Base-by-base conservation (phyloP, 1,140 invertebrate genomes). In the Helicoverpa zea region DNA sequence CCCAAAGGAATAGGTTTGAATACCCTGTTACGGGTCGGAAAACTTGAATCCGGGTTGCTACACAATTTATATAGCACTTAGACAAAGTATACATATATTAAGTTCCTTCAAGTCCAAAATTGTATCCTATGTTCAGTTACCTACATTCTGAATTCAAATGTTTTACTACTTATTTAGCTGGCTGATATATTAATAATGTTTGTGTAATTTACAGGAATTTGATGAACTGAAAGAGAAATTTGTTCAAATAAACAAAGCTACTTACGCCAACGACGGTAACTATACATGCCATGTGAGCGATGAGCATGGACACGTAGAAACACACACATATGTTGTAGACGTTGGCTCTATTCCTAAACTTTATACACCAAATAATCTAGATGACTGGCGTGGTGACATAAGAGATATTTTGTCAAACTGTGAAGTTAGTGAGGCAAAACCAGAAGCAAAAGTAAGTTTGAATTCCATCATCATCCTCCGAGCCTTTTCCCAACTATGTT, bases 201-300 rank as follows among this genome's bases (percentile, higher is more conserved):
- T 35, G 4, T 43, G 4, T 43, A 43, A 43, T 43, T 43, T 43
- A 43, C 35, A 43, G 35, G 35, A 43, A 43, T 9, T 9, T 43
- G 9, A 9, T 43, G 35, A 43, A 43, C 35, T 43, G 35, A 77
- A 52, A 14, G 74, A 51, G 52, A 12, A 58, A 12, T 70, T 59
- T 14, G 14, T 76, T 14, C 11, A 76, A 47, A 51, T 81, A 58
- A 23, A n/a, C 16, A 23, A 77, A 23, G 52, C 54, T 18, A 16
- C 49, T 2, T 52, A 35, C 10, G 30, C 43, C 7, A 49, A 51
- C 10, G 74, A 81, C 10, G 81, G 72, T 9, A 79, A 82, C 52
- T 82, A 82, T 12, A 79, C 70, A 14, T 82, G 81, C n/a, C 81
- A 63, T 43, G 81, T 82, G 9, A 79, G 59, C 63, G 72, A 75